Evolutionary conservation across 2,888 invertebrate genomes (phyloP).

Genomic region (Erannis defoliaria): DNA sequence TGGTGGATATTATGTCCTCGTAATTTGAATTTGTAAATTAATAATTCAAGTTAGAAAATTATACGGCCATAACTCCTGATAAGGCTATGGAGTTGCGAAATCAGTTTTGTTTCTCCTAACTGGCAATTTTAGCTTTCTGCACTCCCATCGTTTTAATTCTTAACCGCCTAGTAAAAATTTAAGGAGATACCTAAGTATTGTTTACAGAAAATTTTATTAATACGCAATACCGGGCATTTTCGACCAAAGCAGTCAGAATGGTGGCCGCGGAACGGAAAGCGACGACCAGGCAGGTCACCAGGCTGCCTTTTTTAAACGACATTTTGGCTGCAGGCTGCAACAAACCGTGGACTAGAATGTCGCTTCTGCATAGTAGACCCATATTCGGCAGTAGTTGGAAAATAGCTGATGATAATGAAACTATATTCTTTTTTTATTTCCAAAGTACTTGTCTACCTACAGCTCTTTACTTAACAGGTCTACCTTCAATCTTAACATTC

Average conservation of each 20-base stretch:
- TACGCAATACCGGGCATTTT: too few relatives aligned
- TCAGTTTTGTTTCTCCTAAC: neutral
- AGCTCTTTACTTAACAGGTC: neutral
- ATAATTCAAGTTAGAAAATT: conserved; percentile 33
- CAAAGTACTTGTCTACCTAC: neutral
- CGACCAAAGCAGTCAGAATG: too few relatives aligned
- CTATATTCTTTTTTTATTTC: neutral
- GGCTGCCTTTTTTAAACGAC: too few relatives aligned
- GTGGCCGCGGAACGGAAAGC: too few relatives aligned
- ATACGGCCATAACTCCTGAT: conserved; percentile 15
- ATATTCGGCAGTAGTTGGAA: too few relatives aligned
- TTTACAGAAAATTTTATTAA: too few relatives aligned
- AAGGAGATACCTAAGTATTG: too few relatives aligned
- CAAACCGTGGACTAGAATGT: too few relatives aligned
- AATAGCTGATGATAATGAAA: too few relatives aligned
- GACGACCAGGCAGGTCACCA: too few relatives aligned
- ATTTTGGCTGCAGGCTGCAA: too few relatives aligned
- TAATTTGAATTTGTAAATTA: conserved; percentile 32
- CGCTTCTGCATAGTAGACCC: too few relatives aligned
- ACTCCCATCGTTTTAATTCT: neutral
- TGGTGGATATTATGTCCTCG: conserved; percentile 46
- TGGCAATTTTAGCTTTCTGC: neutral
- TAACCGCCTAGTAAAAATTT: neutral
- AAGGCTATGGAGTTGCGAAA: conserved; percentile 10
- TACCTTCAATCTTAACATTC: neutral